Evolutionary conservation across 2,888 invertebrate species (phyloP).

Genomic region (Cheiracanthium punctorium): DNA sequence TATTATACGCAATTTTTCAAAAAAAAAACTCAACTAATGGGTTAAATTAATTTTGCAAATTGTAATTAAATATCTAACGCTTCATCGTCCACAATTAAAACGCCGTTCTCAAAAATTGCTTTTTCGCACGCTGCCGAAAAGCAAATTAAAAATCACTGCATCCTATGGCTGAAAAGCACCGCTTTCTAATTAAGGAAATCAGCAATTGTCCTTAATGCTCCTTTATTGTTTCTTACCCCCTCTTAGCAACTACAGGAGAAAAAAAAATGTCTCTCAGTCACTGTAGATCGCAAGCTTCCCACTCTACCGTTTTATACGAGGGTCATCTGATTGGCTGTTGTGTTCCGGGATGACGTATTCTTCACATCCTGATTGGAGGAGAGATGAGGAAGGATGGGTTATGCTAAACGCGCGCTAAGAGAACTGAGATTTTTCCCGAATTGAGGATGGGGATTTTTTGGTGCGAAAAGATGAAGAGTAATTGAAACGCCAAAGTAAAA

Average conservation of each 20-base stretch:
- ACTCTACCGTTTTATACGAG: constrained; percentile 11
- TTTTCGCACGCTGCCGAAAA: constrained; percentile 24
- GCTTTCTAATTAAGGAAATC: constrained; percentile 57
- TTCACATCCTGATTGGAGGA: constrained; percentile 44
- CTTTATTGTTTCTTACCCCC: constrained; percentile 31
- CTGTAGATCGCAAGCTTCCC: constrained; percentile 9
- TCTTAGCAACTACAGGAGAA: background rate
- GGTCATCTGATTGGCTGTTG: constrained; percentile 35
- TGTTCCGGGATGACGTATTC: constrained; percentile 46
- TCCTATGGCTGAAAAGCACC: constrained; percentile 30
- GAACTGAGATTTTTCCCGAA: background rate
- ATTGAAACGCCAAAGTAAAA: too few relatives aligned
- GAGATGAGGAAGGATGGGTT: constrained; percentile 11
- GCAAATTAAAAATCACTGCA: constrained; percentile 31
- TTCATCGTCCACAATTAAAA: constrained; percentile 4
- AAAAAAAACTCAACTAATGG: background rate
- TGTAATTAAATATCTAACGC: background rate
- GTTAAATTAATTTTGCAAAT: constrained; percentile 1
- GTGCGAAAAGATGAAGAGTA: background rate
- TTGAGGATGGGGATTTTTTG: background rate
- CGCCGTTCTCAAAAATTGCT: constrained; percentile 7
- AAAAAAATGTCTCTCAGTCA: constrained; percentile 13
- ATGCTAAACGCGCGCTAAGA: constrained; percentile 9
- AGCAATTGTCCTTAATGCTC: constrained; percentile 46
- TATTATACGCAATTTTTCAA: background rate